A percentile compares a stretch with the other conserved stretches of the same genome.
Conservation (phyloP, 2,797 vertebrate species). For the Yasuhikotakia modesta region DNA sequence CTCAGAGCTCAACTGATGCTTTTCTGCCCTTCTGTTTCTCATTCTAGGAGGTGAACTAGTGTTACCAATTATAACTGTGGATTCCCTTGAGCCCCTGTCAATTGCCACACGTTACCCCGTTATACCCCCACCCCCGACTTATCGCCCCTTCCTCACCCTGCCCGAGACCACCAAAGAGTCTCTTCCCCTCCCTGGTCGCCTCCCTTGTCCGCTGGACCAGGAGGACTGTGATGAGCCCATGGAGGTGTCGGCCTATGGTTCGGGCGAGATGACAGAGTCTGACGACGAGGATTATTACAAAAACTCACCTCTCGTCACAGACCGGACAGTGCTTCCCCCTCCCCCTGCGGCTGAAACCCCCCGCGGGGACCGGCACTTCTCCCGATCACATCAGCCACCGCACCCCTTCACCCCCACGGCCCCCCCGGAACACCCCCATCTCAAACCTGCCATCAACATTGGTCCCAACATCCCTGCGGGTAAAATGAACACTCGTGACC, state of each 20-base stretch:
- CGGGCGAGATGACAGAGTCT: constrained; percentile 91
- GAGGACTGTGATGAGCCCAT: constrained; percentile 91
- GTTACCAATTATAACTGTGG: constrained; percentile 94
- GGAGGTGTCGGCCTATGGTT: constrained; percentile 90
- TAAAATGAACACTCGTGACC: constrained; percentile 93
- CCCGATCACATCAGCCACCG: constrained; percentile 69
- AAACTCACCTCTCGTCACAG: constrained; percentile 85
- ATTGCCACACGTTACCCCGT: constrained; percentile 90
- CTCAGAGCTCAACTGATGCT: constrained; percentile 64
- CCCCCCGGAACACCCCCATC: constrained; percentile 72
- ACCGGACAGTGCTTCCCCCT: constrained; percentile 85
- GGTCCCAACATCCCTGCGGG: constrained; percentile 84
- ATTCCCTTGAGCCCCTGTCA: constrained; percentile 91
- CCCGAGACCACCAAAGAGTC: constrained; percentile 90
- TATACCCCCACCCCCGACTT: constrained; percentile 87
- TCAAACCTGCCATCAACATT: constrained; percentile 69
- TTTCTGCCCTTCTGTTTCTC: constrained; percentile 78
- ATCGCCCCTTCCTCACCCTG: constrained; percentile 87
- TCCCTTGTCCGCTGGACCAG: constrained; percentile 83
- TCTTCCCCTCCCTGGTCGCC: constrained; percentile 80
- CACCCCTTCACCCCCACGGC: constrained; percentile 73
- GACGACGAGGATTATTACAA: constrained; percentile 95
- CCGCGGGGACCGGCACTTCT: constrained; percentile 74
- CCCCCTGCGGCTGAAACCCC: constrained; percentile 78
- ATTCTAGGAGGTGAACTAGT: constrained; percentile 95